A percentile compares a stretch with the other conserved stretches of the same genome.
Evolutionary conservation across 2,888 invertebrate species (phyloP).

Genomic region (Eulithis testata): DNA sequence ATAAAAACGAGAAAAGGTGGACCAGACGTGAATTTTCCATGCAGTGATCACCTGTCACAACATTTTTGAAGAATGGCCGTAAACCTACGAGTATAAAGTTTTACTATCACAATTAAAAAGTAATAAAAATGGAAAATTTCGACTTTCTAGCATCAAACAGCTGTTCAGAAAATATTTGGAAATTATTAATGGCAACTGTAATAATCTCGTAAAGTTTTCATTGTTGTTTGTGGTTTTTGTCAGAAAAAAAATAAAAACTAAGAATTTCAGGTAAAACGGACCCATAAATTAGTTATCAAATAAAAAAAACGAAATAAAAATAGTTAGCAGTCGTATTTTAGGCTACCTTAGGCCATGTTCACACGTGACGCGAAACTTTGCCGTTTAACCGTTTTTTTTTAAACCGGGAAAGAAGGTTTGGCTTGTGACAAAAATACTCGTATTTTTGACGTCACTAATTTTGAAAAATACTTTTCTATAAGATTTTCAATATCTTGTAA

Average conservation of each 20-base stretch:
- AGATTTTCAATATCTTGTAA: too few relatives aligned
- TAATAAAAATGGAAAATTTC: constrained; percentile 28
- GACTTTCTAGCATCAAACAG: constrained; percentile 29
- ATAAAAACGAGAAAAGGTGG: constrained; percentile 21
- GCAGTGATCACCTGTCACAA: constrained; percentile 34
- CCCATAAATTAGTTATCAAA: too few relatives aligned
- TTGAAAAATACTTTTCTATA: too few relatives aligned
- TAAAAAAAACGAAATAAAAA: too few relatives aligned
- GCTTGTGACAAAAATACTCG: too few relatives aligned
- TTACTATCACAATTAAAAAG: constrained; percentile 31
- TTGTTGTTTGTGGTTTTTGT: constrained; percentile 25
- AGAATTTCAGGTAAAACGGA: not conserved
- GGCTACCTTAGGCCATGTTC: too few relatives aligned
- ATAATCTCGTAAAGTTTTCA: constrained; percentile 23
- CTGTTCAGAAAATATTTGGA: constrained; percentile 20
- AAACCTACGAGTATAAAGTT: constrained; percentile 23
- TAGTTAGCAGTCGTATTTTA: too few relatives aligned
- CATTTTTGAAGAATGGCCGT: constrained; percentile 27
- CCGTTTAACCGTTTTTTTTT: too few relatives aligned
- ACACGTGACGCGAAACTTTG: too few relatives aligned
- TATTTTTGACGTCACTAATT: too few relatives aligned
- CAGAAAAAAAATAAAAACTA: constrained; percentile 4
- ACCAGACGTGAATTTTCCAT: constrained; percentile 9
- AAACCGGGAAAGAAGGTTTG: too few relatives aligned
- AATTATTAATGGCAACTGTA: constrained; percentile 25